These are phyloP conservation scores for Sturnira hondurensis DNA, from an alignment of 2,113 vertebrate species.

Conservation along the genomic window DNA sequence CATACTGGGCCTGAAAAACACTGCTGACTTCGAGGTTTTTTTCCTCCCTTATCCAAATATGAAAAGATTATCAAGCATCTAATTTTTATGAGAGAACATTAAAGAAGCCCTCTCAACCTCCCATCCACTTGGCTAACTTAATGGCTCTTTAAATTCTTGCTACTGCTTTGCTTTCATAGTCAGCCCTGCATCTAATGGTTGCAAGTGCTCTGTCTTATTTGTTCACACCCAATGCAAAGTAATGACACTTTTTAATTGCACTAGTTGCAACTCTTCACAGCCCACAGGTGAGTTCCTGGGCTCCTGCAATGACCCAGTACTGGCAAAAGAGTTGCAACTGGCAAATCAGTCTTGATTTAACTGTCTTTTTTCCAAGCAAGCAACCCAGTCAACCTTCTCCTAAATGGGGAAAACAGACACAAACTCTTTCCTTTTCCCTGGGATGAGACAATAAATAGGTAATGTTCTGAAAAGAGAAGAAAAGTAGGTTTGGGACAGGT, in stretches of 20 bases:
- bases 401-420: neutral
- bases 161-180: neutral
- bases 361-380: neutral
- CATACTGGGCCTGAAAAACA: neutral
- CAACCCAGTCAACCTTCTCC: neutral
- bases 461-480: neutral
- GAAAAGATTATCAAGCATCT: neutral
- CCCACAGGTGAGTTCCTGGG: neutral
- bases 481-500: neutral
- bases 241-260: neutral
- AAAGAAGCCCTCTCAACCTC: neutral
- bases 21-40: neutral
- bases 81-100: conserved; percentile 39
- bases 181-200: neutral
- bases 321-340: neutral
- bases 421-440: neutral
- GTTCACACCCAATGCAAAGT: neutral
- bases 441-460: neutral
- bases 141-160: neutral
- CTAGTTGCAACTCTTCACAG: neutral
- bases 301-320: neutral
- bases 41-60: neutral
- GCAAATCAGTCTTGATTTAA: neutral
- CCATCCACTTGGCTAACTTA: neutral
- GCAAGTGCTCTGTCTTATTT: neutral